These are phyloP conservation scores for Passer domesticus DNA, from an alignment of 2,113 vertebrate species.

Conservation along the genomic window DNA sequence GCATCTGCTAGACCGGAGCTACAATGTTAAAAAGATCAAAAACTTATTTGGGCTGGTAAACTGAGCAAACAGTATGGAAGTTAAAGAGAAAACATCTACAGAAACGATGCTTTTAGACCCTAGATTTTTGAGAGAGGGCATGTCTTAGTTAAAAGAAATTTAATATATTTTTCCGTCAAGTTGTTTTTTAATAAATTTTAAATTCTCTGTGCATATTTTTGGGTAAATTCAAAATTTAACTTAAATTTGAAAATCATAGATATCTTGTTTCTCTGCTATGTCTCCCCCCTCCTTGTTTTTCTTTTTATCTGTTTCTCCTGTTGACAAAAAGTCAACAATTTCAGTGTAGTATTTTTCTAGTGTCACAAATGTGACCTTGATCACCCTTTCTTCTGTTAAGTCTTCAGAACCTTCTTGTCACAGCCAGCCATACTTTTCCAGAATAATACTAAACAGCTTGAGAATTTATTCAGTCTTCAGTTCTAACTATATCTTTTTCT, in stretches of 20 bases:
- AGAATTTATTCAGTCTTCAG: conserved; percentile 48
- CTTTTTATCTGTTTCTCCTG: neutral
- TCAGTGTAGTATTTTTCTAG: neutral
- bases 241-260: neutral
- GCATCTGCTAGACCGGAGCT: neutral
- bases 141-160: neutral
- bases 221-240: neutral
- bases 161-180: neutral
- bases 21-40: neutral
- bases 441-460: neutral
- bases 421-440: neutral
- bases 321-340: neutral
- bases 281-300: neutral
- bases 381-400: neutral
- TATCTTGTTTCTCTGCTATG: neutral
- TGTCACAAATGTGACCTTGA: conserved; percentile 19
- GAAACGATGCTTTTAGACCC: neutral
- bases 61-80: neutral
- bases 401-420: conserved; percentile 11
- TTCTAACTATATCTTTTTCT: conserved; percentile 16
- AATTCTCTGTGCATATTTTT: neutral
- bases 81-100: neutral
- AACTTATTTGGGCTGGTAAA: conserved; percentile 14
- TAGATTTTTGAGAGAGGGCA: neutral
- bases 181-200: neutral